Base-by-base conservation (phyloP, 2,113 vertebrate species). In the Progne subis region DNA sequence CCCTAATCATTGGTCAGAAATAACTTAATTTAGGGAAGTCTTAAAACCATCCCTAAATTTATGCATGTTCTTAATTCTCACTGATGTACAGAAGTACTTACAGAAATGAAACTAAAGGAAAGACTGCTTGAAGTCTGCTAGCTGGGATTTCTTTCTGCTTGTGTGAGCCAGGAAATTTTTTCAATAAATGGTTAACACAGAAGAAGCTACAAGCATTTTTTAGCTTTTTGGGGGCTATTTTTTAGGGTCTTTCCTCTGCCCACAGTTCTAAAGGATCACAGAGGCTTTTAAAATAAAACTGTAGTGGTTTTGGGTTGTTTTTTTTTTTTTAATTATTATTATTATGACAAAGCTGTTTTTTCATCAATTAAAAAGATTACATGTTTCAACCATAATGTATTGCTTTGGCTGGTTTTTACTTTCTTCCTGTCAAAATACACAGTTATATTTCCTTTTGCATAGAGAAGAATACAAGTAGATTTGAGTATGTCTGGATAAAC, bases 381-480 rank as follows among this genome's bases (percentile, higher is more conserved):
- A 88, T 69, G 25, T 95, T 94, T 89, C 39, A 96, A 87, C 79
- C 28, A 25, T 16, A 12, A 41, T n/a, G 6, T 63, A 18, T 32
- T 75, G 37, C 14, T 87, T 89, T 91, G 82, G 9, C 52, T 88
- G 32, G 1, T 26, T 82, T 85, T 94, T 82, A 50, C 11, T 34
- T 94, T 18, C 67, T 88, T 88, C 44, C 43, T 88, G 59, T 93
- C 26, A 69, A 60, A 71, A 41, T 70, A 55, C 4, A 55, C 25
- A 67, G 2, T 92, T 95, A 34, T 82, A 43, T 87, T 92, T 93
- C 46, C 57, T 78, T 92, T 32, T 91, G 43, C 84, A n/a, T 49
- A 57, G 50, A 61, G 86, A 61, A 72, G 52, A 79, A 94, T 72
- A 77, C 2, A 5, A 74, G 12, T 67, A 83, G 77, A 39, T 37